phyloP scores from a whole-genome alignment of 2,888 invertebrate genomes.

The Pseudococcus viburni region DNA sequence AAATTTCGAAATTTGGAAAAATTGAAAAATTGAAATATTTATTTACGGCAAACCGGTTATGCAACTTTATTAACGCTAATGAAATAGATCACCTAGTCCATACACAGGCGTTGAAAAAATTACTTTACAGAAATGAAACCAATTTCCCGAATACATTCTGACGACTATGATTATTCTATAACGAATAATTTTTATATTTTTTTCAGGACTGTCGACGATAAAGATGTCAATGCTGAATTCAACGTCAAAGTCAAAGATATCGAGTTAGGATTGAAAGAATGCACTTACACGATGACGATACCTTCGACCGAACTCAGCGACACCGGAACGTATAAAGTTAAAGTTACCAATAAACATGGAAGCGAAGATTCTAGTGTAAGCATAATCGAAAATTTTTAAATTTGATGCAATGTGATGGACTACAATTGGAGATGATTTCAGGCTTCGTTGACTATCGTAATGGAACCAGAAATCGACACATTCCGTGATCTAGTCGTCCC shows the following conservation, averaged over 20 bases:
- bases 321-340: slow-evolving; percentile 86
- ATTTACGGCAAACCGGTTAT: no score
- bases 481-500: slow-evolving; percentile 81
- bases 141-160: no score
- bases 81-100: no score
- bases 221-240: slow-evolving; percentile 79
- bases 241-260: slow-evolving; percentile 79
- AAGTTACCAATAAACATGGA: slow-evolving; percentile 86
- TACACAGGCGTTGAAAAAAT: no score
- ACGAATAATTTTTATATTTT: no score
- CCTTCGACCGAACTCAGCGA: slow-evolving; percentile 83
- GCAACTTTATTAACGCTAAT: no score
- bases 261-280: slow-evolving; percentile 85
- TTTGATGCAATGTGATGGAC: background rate
- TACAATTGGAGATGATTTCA: slow-evolving; percentile 68
- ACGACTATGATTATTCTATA: no score
- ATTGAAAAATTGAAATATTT: no score
- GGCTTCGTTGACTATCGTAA: slow-evolving; percentile 82
- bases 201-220: slow-evolving; percentile 79
- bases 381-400: slow-evolving; percentile 60
- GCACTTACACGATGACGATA: slow-evolving; percentile 84
- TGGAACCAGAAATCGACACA: slow-evolving; percentile 84
- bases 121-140: no score
- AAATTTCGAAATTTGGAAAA: no score
- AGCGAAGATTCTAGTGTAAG: slow-evolving; percentile 79